Evolutionary conservation across 2,113 vertebrate genomes (phyloP).

Genomic region (Hystrix brachyura): DNA sequence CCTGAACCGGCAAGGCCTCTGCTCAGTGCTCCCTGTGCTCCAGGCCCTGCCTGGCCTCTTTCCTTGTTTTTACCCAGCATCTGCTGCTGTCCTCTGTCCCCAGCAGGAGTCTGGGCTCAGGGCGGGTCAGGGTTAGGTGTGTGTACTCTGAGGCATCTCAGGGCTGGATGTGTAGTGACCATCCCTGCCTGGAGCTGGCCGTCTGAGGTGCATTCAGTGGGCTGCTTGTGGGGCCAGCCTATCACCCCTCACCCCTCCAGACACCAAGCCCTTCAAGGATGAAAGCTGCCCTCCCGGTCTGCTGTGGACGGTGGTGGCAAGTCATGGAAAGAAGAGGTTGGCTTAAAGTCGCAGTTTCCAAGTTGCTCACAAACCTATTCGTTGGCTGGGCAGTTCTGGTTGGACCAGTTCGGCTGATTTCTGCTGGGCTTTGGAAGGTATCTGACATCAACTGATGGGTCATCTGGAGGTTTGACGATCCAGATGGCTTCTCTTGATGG

Average conservation of each 20-base stretch:
- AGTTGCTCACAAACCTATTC: not conserved
- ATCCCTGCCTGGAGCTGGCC: not conserved
- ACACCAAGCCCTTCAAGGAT: accelerated
- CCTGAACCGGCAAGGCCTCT: not conserved
- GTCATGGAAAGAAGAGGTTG: not conserved
- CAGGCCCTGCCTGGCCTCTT: not conserved
- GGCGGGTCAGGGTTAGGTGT: not conserved
- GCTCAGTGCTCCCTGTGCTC: not conserved
- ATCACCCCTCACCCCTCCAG: not conserved
- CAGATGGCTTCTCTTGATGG: not conserved
- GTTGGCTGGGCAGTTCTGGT: not conserved
- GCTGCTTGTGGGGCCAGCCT: not conserved
- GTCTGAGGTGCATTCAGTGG: not conserved
- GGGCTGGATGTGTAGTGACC: not conserved
- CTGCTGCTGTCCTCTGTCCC: not conserved
- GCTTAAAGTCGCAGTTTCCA: not conserved
- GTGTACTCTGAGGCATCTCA: not conserved
- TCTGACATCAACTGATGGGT: not conserved
- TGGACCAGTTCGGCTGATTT: not conserved
- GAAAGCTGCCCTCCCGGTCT: not conserved
- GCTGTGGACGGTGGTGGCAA: not conserved
- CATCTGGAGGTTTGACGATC: not conserved
- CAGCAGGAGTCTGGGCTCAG: not conserved
- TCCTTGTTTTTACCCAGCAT: not conserved
- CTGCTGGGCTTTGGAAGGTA: not conserved